These are phyloP conservation scores for Podocnemis expansa DNA, from an alignment of 2,113 vertebrate species.

Conservation along the genomic window DNA sequence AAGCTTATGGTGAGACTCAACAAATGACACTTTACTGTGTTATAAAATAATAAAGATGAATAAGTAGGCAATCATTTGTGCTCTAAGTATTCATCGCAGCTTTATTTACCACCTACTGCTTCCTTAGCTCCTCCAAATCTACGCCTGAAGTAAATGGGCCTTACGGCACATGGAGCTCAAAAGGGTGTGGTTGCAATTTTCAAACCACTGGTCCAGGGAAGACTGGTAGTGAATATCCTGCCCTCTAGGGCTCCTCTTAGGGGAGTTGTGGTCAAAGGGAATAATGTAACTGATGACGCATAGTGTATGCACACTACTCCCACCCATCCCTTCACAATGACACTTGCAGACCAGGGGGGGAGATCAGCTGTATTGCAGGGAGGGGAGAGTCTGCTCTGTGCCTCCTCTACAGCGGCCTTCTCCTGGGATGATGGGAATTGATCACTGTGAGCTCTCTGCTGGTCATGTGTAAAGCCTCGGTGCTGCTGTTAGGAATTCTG, in stretches of 20 bases:
- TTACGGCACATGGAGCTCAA: too few species aligned
- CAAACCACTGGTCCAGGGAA: neutral
- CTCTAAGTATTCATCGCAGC: neutral
- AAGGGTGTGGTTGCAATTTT: too few species aligned
- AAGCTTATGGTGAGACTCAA: neutral
- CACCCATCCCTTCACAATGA: neutral
- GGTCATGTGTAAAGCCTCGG: too few species aligned
- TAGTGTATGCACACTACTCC: too few species aligned
- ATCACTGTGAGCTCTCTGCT: too few species aligned
- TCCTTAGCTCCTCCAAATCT: too few species aligned
- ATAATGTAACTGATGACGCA: neutral
- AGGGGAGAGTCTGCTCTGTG: too few species aligned
- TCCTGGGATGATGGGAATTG: too few species aligned
- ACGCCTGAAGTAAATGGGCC: too few species aligned
- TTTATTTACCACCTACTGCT: too few species aligned
- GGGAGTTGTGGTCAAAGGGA: neutral
- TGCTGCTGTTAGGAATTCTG: too few species aligned
- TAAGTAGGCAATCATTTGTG: neutral
- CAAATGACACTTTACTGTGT: neutral
- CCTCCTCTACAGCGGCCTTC: too few species aligned
- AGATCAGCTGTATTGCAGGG: neutral
- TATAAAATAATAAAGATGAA: neutral
- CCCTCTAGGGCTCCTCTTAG: neutral
- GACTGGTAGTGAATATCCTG: neutral
- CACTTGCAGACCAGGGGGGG: neutral